Conservation (phyloP, 2,797 vertebrate species). For the Aeoliscus strigatus region DNA sequence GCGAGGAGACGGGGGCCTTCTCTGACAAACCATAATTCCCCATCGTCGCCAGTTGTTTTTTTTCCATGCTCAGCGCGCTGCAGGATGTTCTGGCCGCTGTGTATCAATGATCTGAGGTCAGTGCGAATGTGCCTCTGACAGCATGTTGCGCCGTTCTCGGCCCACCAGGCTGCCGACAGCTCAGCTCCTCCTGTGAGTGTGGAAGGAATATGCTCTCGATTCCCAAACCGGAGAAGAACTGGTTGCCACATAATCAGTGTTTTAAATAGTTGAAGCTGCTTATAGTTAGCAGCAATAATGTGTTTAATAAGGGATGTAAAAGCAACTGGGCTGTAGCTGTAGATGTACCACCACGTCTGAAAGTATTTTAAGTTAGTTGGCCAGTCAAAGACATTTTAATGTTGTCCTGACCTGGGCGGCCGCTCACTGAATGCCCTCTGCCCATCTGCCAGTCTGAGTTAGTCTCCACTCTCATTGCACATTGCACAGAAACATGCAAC, state of each 20-base stretch:
- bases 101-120: constrained; percentile 35
- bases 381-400: constrained; percentile 53
- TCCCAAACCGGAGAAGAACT: not conserved
- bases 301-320: too few species aligned
- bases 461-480: constrained; percentile 29
- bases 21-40: constrained; percentile 10
- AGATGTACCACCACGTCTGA: too few species aligned
- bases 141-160: constrained; percentile 10
- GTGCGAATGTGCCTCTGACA: constrained; percentile 15
- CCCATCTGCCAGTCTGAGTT: constrained; percentile 59
- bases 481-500: constrained; percentile 16
- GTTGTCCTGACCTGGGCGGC: constrained; percentile 51
- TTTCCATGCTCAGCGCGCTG: constrained; percentile 22
- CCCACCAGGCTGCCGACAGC: constrained; percentile 12
- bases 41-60: constrained; percentile 27
- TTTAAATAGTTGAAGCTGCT: too few species aligned
- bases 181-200: too few species aligned
- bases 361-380: constrained; percentile 17
- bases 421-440: constrained; percentile 57
- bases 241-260: too few species aligned
- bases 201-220: not conserved
- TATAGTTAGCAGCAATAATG: too few species aligned
- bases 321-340: not conserved
- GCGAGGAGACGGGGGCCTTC: not conserved
- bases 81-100: constrained; percentile 31